Percentiles rank a stretch among this genome's conserved stretches.
These are phyloP conservation scores for Prunella fulvescens DNA, from an alignment of 2,113 vertebrate species.

Conservation along the genomic window DNA sequence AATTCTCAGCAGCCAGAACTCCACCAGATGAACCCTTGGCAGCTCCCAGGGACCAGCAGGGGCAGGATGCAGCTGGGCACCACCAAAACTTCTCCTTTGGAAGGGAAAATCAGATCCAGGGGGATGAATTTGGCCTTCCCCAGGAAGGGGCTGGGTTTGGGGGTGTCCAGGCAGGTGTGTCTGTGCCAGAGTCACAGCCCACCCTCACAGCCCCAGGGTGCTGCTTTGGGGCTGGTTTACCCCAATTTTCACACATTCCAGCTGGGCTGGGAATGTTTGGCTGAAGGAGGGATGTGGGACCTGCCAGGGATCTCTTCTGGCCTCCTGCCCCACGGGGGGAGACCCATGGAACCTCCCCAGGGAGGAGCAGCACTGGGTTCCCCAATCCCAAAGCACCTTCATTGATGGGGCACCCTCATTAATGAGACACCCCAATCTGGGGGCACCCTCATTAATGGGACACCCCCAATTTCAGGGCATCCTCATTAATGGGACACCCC, in stretches of 20 bases:
- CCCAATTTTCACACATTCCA: neutral
- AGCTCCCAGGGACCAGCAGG: neutral
- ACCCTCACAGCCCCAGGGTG: neutral
- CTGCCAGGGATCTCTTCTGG: neutral
- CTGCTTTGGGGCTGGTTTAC: neutral
- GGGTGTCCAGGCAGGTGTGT: fast-evolving
- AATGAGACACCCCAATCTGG: too few species aligned
- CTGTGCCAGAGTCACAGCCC: neutral
- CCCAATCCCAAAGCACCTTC: neutral
- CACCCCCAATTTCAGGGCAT: too few species aligned
- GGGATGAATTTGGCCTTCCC: neutral
- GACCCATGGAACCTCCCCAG: fast-evolving
- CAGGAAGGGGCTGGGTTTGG: neutral
- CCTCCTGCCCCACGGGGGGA: fast-evolving
- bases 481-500: too few species aligned
- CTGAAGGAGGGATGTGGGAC: neutral
- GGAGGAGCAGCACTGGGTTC: neutral
- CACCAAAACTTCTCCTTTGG: neutral
- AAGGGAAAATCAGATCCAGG: neutral
- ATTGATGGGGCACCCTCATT: neutral
- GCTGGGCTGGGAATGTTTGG: fast-evolving
- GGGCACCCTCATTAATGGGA: too few species aligned
- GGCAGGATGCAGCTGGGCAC: fast-evolving
- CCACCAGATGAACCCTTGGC: too few species aligned
- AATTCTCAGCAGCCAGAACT: neutral